Evolutionary conservation across 2,113 vertebrate genomes (phyloP).

Genomic region (Ciconia boyciana): DNA sequence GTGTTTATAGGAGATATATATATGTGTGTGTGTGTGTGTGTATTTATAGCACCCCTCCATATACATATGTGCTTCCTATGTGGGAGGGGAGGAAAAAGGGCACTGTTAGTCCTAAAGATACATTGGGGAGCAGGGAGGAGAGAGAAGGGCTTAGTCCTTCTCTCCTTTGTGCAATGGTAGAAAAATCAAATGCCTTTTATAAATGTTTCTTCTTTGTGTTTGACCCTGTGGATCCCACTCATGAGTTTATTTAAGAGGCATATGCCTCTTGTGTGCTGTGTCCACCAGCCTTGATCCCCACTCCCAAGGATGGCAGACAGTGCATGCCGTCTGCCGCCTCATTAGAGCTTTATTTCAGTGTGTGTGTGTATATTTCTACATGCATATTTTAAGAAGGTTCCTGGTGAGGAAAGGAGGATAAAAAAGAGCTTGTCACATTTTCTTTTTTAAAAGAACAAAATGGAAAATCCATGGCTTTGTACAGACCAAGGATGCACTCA

Average conservation of each 20-base stretch:
- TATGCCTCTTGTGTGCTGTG: not conserved
- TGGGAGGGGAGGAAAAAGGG: not conserved
- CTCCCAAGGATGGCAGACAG: not conserved
- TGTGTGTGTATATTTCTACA: not conserved
- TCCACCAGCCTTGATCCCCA: not conserved
- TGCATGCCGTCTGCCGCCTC: not conserved
- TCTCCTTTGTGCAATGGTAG: not conserved
- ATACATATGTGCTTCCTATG: not conserved
- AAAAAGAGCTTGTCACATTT: not conserved
- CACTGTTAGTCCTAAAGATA: not conserved
- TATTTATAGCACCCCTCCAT: constrained; percentile 5
- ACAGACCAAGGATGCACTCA: not conserved
- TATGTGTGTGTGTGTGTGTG: not conserved
- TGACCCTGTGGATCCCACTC: not conserved
- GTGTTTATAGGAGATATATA: not conserved
- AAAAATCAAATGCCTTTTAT: not conserved
- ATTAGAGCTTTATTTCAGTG: not conserved
- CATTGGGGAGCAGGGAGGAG: not conserved
- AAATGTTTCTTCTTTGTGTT: not conserved
- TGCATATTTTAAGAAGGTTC: not conserved
- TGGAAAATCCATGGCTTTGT: not conserved
- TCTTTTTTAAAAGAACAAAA: not conserved
- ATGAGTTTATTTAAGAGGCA: not conserved
- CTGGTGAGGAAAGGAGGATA: not conserved
- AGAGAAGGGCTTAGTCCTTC: not conserved